A percentile compares a stretch with the other conserved stretches of the same genome.
These are phyloP conservation scores for Andrena flavipes DNA, from an alignment of 2,888 invertebrate genomes.

Conservation along the genomic window DNA sequence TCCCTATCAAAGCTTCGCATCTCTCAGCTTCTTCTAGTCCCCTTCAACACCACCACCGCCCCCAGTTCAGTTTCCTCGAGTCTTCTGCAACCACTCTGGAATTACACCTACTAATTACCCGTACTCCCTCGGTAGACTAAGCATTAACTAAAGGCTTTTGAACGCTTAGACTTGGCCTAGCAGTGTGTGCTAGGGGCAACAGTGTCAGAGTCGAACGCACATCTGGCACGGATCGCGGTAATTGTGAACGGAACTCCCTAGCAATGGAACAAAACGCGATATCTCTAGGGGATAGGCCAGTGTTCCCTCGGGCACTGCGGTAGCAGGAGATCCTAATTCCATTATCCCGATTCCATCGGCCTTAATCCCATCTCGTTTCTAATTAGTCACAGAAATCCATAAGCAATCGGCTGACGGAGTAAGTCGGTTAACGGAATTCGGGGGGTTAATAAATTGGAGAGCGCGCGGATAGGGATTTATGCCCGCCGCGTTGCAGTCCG, in stretches of 20 bases:
- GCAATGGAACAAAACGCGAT: slow-evolving; percentile 1
- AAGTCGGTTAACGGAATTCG: background rate
- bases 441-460: background rate
- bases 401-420: background rate
- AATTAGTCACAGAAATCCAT: background rate
- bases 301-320: background rate
- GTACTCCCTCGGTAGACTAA: background rate
- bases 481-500: background rate
- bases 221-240: slow-evolving; percentile 20
- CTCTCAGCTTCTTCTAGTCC: background rate
- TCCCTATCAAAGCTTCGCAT: background rate
- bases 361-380: background rate
- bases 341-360: slow-evolving; percentile 2
- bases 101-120: background rate
- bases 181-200: background rate
- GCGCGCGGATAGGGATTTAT: background rate
- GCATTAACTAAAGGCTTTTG: background rate
- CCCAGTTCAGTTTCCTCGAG: background rate
- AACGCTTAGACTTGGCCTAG: background rate
- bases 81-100: background rate
- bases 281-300: background rate
- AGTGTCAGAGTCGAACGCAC: background rate
- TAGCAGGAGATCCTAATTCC: background rate
- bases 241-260: slow-evolving; percentile 15
- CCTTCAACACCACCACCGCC: background rate